These are phyloP conservation scores for Drosophila antonietae DNA, from an alignment of 2,888 invertebrate genomes.

Conservation along the genomic window DNA sequence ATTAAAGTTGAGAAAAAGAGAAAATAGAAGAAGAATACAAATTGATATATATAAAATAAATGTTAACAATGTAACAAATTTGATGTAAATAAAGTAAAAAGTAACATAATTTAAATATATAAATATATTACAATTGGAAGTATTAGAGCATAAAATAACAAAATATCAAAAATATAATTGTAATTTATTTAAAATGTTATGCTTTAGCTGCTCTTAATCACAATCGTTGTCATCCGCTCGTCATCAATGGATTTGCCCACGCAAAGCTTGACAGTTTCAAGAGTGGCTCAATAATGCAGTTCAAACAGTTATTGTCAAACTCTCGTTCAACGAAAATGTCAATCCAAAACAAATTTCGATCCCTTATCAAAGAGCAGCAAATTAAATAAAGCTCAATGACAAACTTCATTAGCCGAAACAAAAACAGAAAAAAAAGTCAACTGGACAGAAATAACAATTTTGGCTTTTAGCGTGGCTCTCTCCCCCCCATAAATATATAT, in stretches of 20 bases:
- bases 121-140: too few relatives aligned
- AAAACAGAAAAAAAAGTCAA: conserved; percentile 46
- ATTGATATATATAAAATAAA: too few relatives aligned
- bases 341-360: conserved; percentile 16
- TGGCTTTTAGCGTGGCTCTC: conserved; percentile 45
- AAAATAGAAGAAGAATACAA: too few relatives aligned
- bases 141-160: too few relatives aligned
- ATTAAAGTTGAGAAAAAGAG: too few relatives aligned
- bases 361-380: conserved; percentile 54
- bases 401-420: conserved; percentile 78
- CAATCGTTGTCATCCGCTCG: not conserved
- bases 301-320: not conserved
- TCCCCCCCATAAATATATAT: not conserved
- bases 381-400: conserved; percentile 80
- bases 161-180: too few relatives aligned
- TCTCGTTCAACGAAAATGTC: conserved; percentile 21
- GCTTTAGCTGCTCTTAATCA: not conserved
- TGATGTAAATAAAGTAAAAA: too few relatives aligned
- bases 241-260: not conserved
- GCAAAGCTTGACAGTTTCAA: not conserved
- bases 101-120: too few relatives aligned
- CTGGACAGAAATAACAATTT: conserved; percentile 71
- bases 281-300: not conserved
- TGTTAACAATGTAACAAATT: too few relatives aligned
- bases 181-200: not conserved